Conservation (phyloP, 2,113 vertebrate species). For the Xiphorhynchus elegans region DNA sequence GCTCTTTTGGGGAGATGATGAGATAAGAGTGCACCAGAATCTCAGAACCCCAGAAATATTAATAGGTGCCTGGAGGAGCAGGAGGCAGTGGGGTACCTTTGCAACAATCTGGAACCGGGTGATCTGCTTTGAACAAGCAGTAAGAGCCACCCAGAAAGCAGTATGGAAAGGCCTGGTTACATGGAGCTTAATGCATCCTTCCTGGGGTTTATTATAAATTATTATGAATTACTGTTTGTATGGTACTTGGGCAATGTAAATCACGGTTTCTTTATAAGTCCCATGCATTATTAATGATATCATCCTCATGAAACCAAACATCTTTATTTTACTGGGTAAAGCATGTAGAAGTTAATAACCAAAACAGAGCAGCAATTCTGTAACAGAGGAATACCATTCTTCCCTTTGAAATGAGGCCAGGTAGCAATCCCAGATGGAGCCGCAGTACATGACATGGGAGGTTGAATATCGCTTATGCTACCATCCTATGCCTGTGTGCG, state of each 20-base stretch:
- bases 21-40: neutral
- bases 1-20: neutral
- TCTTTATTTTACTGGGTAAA: neutral
- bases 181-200: neutral
- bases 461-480: neutral
- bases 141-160: neutral
- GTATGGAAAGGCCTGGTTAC: neutral
- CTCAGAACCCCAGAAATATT: neutral
- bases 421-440: conserved; percentile 10
- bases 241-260: neutral
- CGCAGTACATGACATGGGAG: conserved; percentile 1
- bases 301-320: neutral
- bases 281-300: neutral
- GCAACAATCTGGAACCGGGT: neutral
- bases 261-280: neutral
- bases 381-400: neutral
- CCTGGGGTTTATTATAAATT: neutral
- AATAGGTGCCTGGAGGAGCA: neutral
- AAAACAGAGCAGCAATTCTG: neutral
- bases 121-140: neutral
- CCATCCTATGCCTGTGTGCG: neutral
- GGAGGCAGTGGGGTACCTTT: neutral
- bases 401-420: conserved; percentile 16
- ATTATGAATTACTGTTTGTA: neutral
- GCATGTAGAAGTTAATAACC: neutral